These are phyloP conservation scores for Octopus sinensis DNA, from an alignment of 1,140 invertebrate genomes.

Conservation along the genomic window DNA sequence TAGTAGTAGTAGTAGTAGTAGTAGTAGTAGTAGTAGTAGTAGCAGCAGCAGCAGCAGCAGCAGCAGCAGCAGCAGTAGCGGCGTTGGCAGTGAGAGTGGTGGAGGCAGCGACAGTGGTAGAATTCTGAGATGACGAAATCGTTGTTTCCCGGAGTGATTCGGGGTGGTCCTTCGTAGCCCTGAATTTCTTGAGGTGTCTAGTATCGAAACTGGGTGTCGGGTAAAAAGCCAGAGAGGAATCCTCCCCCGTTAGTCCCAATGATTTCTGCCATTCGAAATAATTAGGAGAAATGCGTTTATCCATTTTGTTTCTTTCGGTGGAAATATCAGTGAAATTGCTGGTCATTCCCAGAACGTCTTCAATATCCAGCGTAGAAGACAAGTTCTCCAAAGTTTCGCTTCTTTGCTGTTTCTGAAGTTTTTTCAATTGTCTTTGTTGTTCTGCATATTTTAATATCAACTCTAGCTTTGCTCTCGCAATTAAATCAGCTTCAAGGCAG, in stretches of 20 bases:
- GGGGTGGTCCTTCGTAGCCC: neutral
- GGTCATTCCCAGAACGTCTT: too few species aligned
- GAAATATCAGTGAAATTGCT: too few species aligned
- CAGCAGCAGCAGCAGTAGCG: conserved; percentile 9
- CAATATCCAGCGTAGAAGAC: too few species aligned
- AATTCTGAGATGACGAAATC: conserved; percentile 9
- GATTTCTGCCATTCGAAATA: conserved; percentile 8
- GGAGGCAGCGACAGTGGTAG: conserved; percentile 8
- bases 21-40: neutral
- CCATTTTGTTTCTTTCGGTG: too few species aligned
- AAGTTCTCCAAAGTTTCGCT: too few species aligned
- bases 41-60: neutral
- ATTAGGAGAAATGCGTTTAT: too few species aligned
- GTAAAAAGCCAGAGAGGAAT: neutral
- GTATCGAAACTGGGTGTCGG: conserved; percentile 2
- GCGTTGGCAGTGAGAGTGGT: conserved; percentile 3
- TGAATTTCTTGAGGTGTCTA: neutral
- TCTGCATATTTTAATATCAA: too few species aligned
- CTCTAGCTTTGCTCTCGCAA: too few species aligned
- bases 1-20: conserved; percentile 16
- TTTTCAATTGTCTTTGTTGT: too few species aligned
- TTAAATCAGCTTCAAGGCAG: too few species aligned
- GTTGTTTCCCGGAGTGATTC: neutral
- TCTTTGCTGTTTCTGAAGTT: too few species aligned
- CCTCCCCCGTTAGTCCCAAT: conserved; percentile 11